These are phyloP conservation scores for Lytechinus variegatus DNA, from an alignment of 35 echinoderm and acorn worm genomes.

Conservation along the genomic window DNA sequence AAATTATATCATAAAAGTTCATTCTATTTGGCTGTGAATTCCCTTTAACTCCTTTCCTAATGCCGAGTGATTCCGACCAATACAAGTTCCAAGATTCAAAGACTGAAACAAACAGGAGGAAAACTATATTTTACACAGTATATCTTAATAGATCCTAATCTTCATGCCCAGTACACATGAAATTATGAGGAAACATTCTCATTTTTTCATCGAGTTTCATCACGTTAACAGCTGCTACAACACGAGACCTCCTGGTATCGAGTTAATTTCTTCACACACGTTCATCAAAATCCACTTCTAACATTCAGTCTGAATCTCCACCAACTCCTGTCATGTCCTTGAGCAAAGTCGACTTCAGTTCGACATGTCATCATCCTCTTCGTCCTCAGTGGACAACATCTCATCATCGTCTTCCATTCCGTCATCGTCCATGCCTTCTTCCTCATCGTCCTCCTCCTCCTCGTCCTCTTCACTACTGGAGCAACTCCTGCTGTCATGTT, in stretches of 20 bases:
- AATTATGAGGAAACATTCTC: background rate
- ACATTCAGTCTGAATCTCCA: background rate
- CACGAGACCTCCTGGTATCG: background rate
- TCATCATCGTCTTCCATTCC: slow-evolving; percentile 38
- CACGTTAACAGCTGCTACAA: background rate
- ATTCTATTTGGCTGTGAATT: background rate
- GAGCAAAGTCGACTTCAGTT: background rate
- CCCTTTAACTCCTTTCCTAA: background rate
- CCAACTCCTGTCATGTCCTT: background rate
- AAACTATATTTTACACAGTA: background rate
- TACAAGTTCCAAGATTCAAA: background rate
- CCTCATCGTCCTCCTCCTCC: slow-evolving; percentile 63
- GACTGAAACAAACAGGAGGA: background rate
- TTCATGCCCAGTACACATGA: background rate
- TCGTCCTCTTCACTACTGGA: slow-evolving; percentile 52
- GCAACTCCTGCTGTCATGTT: slow-evolving; percentile 54
- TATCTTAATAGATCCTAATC: background rate
- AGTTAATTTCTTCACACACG: background rate
- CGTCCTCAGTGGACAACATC: slow-evolving; percentile 56
- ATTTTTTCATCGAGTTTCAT: background rate
- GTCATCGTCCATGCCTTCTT: slow-evolving; percentile 46
- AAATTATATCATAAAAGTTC: background rate
- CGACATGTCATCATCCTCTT: slow-evolving; percentile 28
- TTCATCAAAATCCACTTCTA: background rate
- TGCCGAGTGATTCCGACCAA: background rate